These are phyloP conservation scores for Lacerta bilineata DNA, from an alignment of 2,797 vertebrate genomes.

Conservation along the genomic window DNA sequence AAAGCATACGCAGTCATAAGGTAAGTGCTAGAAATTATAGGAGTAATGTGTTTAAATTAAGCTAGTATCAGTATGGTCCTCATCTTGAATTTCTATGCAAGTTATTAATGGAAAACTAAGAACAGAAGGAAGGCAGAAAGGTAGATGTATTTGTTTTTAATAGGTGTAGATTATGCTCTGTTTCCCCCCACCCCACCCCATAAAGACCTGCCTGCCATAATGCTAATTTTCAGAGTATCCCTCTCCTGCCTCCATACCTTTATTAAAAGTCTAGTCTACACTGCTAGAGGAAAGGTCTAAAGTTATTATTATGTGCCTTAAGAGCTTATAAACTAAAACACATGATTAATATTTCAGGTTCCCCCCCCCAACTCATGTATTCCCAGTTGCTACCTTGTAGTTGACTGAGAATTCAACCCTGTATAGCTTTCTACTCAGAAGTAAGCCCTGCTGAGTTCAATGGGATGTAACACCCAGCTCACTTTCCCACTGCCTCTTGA, in stretches of 20 bases:
- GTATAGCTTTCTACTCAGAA: too few species aligned
- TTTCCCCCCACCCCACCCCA: neutral
- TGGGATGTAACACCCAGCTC: too few species aligned
- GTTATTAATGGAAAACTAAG: neutral
- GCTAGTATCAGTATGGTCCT: neutral
- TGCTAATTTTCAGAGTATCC: neutral
- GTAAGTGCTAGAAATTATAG: neutral
- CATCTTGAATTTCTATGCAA: neutral
- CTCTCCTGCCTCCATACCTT: neutral
- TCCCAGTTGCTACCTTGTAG: too few species aligned
- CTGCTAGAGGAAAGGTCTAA: neutral
- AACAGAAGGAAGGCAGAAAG: neutral
- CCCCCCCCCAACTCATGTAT: too few species aligned
- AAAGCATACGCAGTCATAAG: neutral
- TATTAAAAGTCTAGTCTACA: neutral
- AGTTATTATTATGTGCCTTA: neutral
- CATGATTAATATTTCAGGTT: neutral
- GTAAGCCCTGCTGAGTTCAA: too few species aligned
- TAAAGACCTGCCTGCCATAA: neutral
- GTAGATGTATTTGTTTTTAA: neutral
- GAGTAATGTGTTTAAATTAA: neutral
- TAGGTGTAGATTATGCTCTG: neutral
- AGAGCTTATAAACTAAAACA: neutral
- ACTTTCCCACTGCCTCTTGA: too few species aligned
- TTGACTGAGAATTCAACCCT: too few species aligned